Evolutionary conservation across 2,113 vertebrate species (phyloP).

Genomic region (Amia ocellicauda): DNA sequence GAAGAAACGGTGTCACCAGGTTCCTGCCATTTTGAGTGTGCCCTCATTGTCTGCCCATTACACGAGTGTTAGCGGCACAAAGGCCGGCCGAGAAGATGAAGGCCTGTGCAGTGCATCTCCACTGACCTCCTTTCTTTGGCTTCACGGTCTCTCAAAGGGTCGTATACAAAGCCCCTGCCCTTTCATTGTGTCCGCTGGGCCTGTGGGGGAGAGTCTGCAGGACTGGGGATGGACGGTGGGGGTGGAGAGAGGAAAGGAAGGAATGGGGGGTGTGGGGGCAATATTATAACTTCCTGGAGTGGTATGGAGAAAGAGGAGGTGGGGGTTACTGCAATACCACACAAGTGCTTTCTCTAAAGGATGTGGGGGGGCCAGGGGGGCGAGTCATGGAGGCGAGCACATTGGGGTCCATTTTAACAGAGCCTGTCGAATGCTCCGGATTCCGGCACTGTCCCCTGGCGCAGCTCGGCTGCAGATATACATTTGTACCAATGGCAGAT

Average conservation of each 20-base stretch:
- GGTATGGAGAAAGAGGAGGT: too few species aligned
- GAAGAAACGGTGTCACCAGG: constrained; percentile 25
- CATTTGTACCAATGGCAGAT: too few species aligned
- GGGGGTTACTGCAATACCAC: too few species aligned
- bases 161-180: constrained; percentile 42
- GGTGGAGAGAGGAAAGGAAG: neutral
- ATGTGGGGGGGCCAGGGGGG: neutral
- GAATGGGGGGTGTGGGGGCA: neutral
- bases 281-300: too few species aligned
- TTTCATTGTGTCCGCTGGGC: neutral
- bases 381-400: constrained; percentile 19
- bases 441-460: constrained; percentile 29
- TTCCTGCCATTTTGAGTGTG: constrained; percentile 27
- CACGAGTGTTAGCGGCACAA: constrained; percentile 40
- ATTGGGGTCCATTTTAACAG: constrained; percentile 25
- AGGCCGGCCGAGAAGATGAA: constrained; percentile 22
- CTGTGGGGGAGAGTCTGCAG: neutral
- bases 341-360: too few species aligned
- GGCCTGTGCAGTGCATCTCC: constrained; percentile 32
- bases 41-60: constrained; percentile 36
- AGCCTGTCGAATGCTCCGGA: constrained; percentile 27
- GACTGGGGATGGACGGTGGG: neutral
- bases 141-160: constrained; percentile 22
- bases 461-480: too few species aligned
- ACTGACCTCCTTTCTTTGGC: constrained; percentile 33